These are phyloP conservation scores for Drosophila glabriapex DNA, from an alignment of 2,888 invertebrate genomes.

Conservation along the genomic window DNA sequence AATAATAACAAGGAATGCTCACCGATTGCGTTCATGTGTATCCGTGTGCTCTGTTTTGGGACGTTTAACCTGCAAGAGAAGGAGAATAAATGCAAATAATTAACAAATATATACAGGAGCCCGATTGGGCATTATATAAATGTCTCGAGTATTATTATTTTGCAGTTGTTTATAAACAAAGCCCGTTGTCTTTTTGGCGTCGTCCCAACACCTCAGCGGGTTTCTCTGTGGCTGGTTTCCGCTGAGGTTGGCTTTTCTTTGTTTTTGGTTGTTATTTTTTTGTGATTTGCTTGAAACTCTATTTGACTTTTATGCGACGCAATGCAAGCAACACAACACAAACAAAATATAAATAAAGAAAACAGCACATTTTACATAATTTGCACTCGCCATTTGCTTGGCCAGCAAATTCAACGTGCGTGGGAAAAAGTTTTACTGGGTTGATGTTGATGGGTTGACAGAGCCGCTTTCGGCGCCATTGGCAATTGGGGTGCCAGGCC, in stretches of 20 bases:
- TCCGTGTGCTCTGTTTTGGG: constrained; percentile 89
- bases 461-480: constrained; percentile 56
- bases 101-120: constrained; percentile 2
- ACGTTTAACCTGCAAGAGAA: constrained; percentile 89
- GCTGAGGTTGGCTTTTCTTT: constrained; percentile 42
- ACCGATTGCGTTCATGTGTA: constrained; percentile 90
- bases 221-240: constrained; percentile 25
- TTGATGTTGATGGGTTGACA: constrained; percentile 40
- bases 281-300: constrained; percentile 17
- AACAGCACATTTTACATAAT: constrained; percentile 77
- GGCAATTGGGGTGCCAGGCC: constrained; percentile 34
- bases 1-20: constrained; percentile 50
- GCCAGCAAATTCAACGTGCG: constrained; percentile 62
- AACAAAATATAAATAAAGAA: constrained; percentile 40
- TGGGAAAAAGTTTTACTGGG: constrained; percentile 69
- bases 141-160: neutral
- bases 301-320: constrained; percentile 46
- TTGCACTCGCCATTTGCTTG: constrained; percentile 51
- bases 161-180: constrained; percentile 73
- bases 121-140: constrained; percentile 32
- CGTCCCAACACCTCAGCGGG: constrained; percentile 53
- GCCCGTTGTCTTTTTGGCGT: constrained; percentile 17
- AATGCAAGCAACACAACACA: constrained; percentile 28
- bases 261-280: neutral
- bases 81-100: constrained; percentile 21